Evolutionary conservation across 1,140 invertebrate genomes (phyloP).

Genomic region (Amphibalanus amphitrite): DNA sequence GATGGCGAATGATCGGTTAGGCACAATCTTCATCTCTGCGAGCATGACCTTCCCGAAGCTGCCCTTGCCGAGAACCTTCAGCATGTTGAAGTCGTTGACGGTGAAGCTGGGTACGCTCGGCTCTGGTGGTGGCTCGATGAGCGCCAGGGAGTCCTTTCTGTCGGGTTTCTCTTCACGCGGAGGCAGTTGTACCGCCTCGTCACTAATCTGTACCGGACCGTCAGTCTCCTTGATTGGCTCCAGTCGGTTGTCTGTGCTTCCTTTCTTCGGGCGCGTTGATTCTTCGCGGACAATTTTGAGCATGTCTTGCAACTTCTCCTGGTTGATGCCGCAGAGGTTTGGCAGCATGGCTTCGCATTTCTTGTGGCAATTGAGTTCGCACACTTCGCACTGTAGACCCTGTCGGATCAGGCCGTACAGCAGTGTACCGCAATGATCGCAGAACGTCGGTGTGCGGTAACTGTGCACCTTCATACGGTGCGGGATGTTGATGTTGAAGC

Average conservation of each 20-base stretch:
- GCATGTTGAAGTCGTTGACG: slow-evolving; percentile 79
- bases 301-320: slow-evolving; percentile 89
- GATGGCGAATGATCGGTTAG: slow-evolving; percentile 85
- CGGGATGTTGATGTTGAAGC: slow-evolving; percentile 94
- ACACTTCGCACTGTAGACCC: slow-evolving; percentile 90
- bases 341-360: slow-evolving; percentile 94
- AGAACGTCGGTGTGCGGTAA: slow-evolving; percentile 95
- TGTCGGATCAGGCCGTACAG: slow-evolving; percentile 88
- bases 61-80: slow-evolving; percentile 88
- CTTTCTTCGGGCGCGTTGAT: too few relatives aligned
- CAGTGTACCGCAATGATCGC: slow-evolving; percentile 88
- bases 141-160: too few relatives aligned
- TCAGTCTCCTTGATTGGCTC: too few relatives aligned
- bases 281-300: slow-evolving; percentile 32
- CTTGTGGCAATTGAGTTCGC: slow-evolving; percentile 89
- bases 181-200: too few relatives aligned
- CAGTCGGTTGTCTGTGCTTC: too few relatives aligned
- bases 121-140: neutral
- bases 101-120: slow-evolving; percentile 42
- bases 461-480: slow-evolving; percentile 81
- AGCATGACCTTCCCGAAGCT: slow-evolving; percentile 92
- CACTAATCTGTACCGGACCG: too few relatives aligned
- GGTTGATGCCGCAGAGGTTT: slow-evolving; percentile 93
- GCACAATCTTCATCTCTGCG: slow-evolving; percentile 67
- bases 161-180: neutral